Percentiles rank a stretch among this genome's conserved stretches.
phyloP scores from a whole-genome alignment of 2,113 vertebrate species.

The Cynopterus brachyotis region DNA sequence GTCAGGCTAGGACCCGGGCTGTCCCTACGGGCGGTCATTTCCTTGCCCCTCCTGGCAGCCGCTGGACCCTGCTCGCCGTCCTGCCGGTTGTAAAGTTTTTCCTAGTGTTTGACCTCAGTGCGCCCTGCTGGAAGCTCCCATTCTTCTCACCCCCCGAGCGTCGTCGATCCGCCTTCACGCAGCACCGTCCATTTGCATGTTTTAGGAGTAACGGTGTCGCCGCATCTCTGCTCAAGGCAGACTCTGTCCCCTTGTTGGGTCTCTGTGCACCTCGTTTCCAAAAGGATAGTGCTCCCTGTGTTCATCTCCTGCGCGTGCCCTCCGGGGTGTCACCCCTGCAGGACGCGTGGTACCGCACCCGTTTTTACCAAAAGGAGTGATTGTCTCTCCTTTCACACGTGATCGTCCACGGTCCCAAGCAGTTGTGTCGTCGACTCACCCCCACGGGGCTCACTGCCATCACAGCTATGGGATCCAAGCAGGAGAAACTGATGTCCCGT shows the following conservation, averaged over 20 bases:
- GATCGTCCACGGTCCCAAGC: background rate
- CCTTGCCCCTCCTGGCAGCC: background rate
- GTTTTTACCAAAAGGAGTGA: background rate
- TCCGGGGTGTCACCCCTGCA: background rate
- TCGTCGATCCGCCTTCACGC: background rate
- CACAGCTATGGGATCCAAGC: background rate
- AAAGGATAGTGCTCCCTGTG: background rate
- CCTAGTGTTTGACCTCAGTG: background rate
- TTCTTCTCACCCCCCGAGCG: background rate
- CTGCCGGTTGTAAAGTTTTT: background rate
- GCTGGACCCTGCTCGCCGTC: background rate
- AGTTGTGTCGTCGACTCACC: background rate
- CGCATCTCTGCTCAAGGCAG: background rate
- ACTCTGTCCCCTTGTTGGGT: background rate
- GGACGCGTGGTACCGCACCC: background rate
- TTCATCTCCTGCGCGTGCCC: background rate
- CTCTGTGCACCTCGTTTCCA: background rate
- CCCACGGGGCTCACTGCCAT: background rate
- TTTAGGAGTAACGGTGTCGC: background rate
- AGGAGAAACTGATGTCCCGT: background rate
- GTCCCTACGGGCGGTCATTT: background rate
- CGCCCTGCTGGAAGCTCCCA: background rate
- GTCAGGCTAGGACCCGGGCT: background rate
- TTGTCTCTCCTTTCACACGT: background rate
- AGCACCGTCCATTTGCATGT: background rate